phyloP scores from a whole-genome alignment of 2,797 vertebrate species.

The Botia kubotai region DNA sequence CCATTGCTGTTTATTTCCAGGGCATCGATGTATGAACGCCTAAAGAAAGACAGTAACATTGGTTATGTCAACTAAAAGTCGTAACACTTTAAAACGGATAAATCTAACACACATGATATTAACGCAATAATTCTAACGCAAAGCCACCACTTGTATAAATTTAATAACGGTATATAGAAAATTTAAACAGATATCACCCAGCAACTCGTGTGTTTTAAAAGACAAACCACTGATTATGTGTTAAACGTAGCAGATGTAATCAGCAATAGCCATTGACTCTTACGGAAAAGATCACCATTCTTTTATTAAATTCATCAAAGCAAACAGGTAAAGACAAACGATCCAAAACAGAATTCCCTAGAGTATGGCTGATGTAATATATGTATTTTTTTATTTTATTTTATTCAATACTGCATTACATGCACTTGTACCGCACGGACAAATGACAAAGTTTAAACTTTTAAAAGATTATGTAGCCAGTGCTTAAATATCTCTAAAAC shows the following conservation, averaged over 20 bases:
- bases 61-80: background rate
- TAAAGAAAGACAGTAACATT: background rate
- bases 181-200: too few relatives aligned
- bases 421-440: background rate
- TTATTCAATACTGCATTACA: background rate
- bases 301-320: background rate
- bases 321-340: background rate
- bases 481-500: background rate
- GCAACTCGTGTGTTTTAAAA: too few relatives aligned
- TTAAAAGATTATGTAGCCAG: background rate
- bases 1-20: constrained; percentile 12
- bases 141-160: too few relatives aligned
- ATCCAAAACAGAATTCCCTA: background rate
- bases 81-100: background rate
- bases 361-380: background rate
- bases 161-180: too few relatives aligned
- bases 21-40: background rate
- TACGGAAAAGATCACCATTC: too few relatives aligned
- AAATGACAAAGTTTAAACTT: constrained; percentile 11
- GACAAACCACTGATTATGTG: too few relatives aligned
- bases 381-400: background rate
- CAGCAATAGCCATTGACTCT: too few relatives aligned
- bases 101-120: background rate
- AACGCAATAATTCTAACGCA: background rate
- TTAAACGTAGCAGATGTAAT: too few relatives aligned